A percentile compares a stretch with the other conserved stretches of the same genome.
Evolutionary conservation across 2,797 vertebrate genomes (phyloP).

Genomic region (Stomatorhinus walkeri): DNA sequence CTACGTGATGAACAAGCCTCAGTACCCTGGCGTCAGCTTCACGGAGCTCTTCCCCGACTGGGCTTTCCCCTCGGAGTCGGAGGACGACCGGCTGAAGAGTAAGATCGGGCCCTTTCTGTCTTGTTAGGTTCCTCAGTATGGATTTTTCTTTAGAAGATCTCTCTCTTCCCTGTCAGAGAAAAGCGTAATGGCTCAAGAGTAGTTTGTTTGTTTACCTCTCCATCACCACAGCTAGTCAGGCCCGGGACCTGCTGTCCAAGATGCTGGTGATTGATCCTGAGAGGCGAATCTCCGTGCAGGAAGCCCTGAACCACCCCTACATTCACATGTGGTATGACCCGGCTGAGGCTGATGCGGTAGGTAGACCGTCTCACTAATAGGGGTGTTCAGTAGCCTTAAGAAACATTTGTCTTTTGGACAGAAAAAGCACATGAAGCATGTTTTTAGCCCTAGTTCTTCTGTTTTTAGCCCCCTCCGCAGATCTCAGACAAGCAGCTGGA

Average conservation of each 20-base stretch:
- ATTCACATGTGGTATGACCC: conserved; percentile 96
- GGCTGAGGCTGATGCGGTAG: conserved; percentile 87
- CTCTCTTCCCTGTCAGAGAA: not conserved
- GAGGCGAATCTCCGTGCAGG: conserved; percentile 88
- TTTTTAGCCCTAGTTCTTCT: too few relatives aligned
- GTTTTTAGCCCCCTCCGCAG: conserved; percentile 82
- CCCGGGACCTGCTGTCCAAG: conserved; percentile 90
- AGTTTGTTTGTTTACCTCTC: not conserved
- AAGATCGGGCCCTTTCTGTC: conserved; percentile 44
- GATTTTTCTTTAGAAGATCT: not conserved
- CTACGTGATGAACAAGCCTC: conserved; percentile 95
- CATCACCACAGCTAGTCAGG: conserved; percentile 73
- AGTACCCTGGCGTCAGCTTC: conserved; percentile 88
- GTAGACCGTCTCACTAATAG: conserved; percentile 41
- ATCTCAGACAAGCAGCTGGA: conserved; percentile 93
- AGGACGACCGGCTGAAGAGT: conserved; percentile 93
- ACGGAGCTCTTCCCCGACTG: conserved; percentile 90
- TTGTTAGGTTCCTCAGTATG: not conserved
- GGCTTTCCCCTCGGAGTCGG: conserved; percentile 90
- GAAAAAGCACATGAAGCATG: not conserved
- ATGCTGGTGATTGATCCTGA: conserved; percentile 96
- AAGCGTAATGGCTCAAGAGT: not conserved
- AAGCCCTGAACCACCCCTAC: conserved; percentile 88
- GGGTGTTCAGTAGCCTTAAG: not conserved
- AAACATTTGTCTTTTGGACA: not conserved